phyloP scores from a whole-genome alignment of 2,113 vertebrate species.

The Nothobranchius furzeri region DNA sequence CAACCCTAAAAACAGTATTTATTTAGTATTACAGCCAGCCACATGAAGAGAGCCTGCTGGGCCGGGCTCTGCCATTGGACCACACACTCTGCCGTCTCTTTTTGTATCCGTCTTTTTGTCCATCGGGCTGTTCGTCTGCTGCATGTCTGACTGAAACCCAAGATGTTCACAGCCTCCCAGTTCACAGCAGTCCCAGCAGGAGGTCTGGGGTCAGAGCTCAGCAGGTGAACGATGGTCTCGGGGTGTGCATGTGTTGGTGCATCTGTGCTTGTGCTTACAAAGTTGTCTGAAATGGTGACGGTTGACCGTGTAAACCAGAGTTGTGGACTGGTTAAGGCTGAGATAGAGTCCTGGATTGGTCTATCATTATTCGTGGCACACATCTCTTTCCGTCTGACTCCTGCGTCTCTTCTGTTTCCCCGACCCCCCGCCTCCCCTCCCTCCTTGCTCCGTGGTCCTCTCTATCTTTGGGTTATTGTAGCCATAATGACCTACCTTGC shows the following conservation, averaged over 20 bases:
- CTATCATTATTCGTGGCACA: slow-evolving; percentile 75
- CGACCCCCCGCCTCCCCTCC: slow-evolving; percentile 22
- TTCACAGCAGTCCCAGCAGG: slow-evolving; percentile 36
- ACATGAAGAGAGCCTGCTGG: slow-evolving; percentile 48
- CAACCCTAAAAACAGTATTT: slow-evolving; percentile 58
- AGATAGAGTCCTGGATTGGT: slow-evolving; percentile 64
- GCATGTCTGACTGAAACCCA: slow-evolving; percentile 28
- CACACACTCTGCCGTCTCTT: slow-evolving; percentile 34
- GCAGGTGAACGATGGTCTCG: slow-evolving; percentile 56
- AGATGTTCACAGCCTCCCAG: slow-evolving; percentile 43
- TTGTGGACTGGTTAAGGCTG: slow-evolving; percentile 55
- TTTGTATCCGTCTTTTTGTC: slow-evolving; percentile 39
- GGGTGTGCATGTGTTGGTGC: slow-evolving; percentile 15
- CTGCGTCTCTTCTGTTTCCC: slow-evolving; percentile 40
- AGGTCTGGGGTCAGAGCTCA: slow-evolving; percentile 57
- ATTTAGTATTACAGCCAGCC: slow-evolving; percentile 46
- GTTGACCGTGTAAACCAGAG: slow-evolving; percentile 46
- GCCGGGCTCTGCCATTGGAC: slow-evolving; percentile 38
- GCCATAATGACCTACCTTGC: slow-evolving; percentile 67
- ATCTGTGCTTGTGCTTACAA: slow-evolving; percentile 3
- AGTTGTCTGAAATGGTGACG: not conserved
- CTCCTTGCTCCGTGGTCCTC: slow-evolving; percentile 43
- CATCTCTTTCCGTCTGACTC: slow-evolving; percentile 42
- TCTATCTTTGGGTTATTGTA: slow-evolving; percentile 60
- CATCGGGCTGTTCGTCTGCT: slow-evolving; percentile 35